phyloP scores from a whole-genome alignment of 2,113 vertebrate genomes.

The Diglossa brunneiventris region DNA sequence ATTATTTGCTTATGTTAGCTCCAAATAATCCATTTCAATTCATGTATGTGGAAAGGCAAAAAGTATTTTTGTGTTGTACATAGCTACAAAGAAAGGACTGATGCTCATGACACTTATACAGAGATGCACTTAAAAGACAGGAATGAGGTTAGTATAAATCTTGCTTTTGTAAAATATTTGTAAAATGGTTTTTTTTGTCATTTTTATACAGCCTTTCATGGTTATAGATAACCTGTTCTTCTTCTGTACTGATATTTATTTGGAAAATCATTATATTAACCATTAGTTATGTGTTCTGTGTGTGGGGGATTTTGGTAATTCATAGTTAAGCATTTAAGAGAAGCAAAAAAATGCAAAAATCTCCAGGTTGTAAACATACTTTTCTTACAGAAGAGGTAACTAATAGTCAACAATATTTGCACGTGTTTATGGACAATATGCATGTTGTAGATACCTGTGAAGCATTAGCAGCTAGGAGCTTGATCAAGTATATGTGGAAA shows the following conservation, averaged over 20 bases:
- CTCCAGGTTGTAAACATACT: neutral
- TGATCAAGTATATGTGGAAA: neutral
- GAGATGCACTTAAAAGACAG: neutral
- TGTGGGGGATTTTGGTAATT: accelerated
- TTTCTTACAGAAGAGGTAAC: neutral
- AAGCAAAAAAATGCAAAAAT: neutral
- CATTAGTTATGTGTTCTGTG: neutral
- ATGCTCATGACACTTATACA: neutral
- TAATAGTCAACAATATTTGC: neutral
- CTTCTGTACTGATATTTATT: neutral
- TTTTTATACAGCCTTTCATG: neutral
- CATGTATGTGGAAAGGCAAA: neutral
- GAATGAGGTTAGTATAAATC: neutral
- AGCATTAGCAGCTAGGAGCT: neutral
- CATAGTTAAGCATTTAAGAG: neutral
- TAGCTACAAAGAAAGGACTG: neutral
- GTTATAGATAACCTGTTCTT: neutral
- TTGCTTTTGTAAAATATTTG: neutral
- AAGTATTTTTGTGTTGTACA: neutral
- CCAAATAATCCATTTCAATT: neutral
- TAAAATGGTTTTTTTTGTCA: neutral
- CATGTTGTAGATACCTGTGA: neutral
- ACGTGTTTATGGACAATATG: neutral
- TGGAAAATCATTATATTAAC: neutral
- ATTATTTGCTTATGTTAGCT: neutral